Base-by-base conservation (phyloP, 2,888 invertebrate genomes). In the Xestia xanthographa region DNA sequence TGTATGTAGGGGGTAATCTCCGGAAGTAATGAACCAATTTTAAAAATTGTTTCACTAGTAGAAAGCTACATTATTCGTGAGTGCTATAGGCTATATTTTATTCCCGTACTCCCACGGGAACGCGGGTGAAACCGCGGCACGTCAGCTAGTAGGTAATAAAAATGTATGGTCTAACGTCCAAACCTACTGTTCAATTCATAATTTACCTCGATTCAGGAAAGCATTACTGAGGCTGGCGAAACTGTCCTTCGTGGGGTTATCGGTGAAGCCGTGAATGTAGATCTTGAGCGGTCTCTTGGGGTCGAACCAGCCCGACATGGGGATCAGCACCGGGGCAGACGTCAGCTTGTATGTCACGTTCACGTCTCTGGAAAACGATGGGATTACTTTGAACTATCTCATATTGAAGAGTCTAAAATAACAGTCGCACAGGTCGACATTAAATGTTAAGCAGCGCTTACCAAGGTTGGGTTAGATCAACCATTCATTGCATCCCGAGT, bases 261-360 rank as follows among this genome's bases (percentile, higher is more conserved):
- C 90, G 0, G 84, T 87, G 75, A 90, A 90, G 5, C 90, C 90
- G 67, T 90, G 90, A 69, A 90, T 72, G 83, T 87, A 90, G 66
- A 90, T 80, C 53, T 84, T 83, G 41, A 90, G 75, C 2, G 70
- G 77, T n/a, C 34, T 68, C 12, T 11, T 41, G 17, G 75, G 77
- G 34, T 85, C 22, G 53, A 83, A 75, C 73, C 80, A 80, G 38
- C 14, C 65, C 0, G 80, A 73, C 14, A 17, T 41, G 1, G 73
- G 73, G 14, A 81, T 56, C 1, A 86, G 66, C 9, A 11, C 0
- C 14, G 80, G 66, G 0, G 87, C 72, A 3, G 79, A 67, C 0
- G 74, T 77, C 50, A 87, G 67, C 53, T 76, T 86, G 53, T 72
- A 84, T 11, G 77, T n/a, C 0, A 83, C 11, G 43, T 78, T 81